Evolutionary conservation across 1,140 invertebrate genomes (phyloP).

Genomic region (Heterodera schachtii): DNA sequence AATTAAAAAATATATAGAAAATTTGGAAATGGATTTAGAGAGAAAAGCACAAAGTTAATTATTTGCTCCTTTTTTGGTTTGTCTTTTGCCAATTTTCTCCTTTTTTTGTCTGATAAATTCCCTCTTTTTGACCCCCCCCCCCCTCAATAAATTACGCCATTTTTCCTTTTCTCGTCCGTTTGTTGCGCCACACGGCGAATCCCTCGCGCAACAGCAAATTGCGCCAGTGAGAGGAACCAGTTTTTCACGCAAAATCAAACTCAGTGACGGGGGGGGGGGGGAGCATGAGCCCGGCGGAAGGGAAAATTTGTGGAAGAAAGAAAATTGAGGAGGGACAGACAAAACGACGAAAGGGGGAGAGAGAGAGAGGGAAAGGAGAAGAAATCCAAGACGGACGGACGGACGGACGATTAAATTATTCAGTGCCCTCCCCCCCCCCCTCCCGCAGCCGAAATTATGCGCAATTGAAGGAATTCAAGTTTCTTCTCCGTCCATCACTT

Average conservation of each 20-base stretch:
- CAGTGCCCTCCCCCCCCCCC: neutral
- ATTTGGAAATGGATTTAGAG: no score
- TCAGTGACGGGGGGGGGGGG: neutral
- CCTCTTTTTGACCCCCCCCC: neutral
- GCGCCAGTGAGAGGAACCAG: neutral
- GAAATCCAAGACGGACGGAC: neutral
- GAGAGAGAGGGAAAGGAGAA: neutral
- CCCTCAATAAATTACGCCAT: neutral
- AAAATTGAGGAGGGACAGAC: neutral
- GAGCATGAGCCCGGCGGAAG: neutral
- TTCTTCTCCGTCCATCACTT: neutral
- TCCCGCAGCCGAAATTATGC: neutral
- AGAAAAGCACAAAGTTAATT: no score
- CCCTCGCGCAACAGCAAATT: neutral
- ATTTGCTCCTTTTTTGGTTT: neutral
- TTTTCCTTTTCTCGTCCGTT: constrained; percentile 10
- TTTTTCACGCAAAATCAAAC: constrained; percentile 14
- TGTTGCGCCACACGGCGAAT: neutral
- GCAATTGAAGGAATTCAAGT: neutral
- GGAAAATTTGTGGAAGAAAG: neutral
- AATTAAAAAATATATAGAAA: neutral
- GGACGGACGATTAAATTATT: neutral
- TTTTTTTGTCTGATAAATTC: neutral
- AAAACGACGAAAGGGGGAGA: no score
- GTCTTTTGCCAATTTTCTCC: neutral